Conservation (phyloP, 2,797 vertebrate genomes). For the Bucorvus abyssinicus region DNA sequence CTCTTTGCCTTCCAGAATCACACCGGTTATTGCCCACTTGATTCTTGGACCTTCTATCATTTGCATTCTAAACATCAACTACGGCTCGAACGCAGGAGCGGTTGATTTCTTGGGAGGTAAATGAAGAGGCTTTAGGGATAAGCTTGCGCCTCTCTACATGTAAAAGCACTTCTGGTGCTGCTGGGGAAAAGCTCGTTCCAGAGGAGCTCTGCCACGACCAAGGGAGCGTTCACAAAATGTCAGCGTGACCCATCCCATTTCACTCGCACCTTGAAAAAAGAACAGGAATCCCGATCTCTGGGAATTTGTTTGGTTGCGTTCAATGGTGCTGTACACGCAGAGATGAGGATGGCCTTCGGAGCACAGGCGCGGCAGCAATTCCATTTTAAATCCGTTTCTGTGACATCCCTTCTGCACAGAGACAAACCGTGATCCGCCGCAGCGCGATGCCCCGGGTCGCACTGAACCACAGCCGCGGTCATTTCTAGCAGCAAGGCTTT, state of each 20-base stretch:
- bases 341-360: neutral
- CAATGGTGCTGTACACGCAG: neutral
- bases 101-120: neutral
- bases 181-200: neutral
- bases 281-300: neutral
- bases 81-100: neutral
- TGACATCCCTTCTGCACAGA: neutral
- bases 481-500: neutral
- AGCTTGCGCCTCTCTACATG: neutral
- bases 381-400: neutral
- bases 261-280: neutral
- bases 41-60: neutral
- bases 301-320: neutral
- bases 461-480: rapidly evolving
- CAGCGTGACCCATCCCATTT: neutral
- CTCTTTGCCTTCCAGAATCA: neutral
- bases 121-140: neutral
- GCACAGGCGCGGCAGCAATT: neutral
- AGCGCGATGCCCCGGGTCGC: neutral
- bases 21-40: neutral
- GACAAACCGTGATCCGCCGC: neutral
- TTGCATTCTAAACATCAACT: neutral
- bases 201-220: neutral
- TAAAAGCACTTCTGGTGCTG: neutral
- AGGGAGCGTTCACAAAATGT: neutral